Conservation (phyloP, 2,797 vertebrate genomes). For the Artibeus jamaicensis region DNA sequence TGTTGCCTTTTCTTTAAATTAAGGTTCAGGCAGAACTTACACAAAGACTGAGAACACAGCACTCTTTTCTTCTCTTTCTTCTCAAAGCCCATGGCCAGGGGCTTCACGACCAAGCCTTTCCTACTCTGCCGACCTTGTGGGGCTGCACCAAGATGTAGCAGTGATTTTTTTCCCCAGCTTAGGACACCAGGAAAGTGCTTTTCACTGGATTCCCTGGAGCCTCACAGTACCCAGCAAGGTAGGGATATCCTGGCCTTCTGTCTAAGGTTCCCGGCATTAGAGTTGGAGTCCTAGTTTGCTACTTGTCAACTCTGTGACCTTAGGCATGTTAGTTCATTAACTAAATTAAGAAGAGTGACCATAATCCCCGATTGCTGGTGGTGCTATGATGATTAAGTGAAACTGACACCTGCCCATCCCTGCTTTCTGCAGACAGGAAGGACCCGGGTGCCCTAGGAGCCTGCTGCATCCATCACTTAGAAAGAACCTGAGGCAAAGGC, state of each 20-base stretch:
- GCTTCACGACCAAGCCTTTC: neutral
- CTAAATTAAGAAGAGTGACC: neutral
- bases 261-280: neutral
- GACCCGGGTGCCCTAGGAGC: neutral
- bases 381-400: neutral
- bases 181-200: neutral
- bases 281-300: neutral
- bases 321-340: neutral
- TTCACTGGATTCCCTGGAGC: neutral
- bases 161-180: neutral
- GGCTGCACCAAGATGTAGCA: neutral
- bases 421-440: neutral
- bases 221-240: neutral
- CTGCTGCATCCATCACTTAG: neutral
- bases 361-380: neutral
- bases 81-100: neutral
- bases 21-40: neutral
- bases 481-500: neutral
- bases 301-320: neutral
- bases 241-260: neutral
- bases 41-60: neutral
- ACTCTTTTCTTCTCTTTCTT: neutral
- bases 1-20: neutral
- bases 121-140: neutral
- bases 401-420: neutral